These are phyloP conservation scores for Bolborhynchus lineola DNA, from an alignment of 2,113 vertebrate genomes.

Conservation along the genomic window DNA sequence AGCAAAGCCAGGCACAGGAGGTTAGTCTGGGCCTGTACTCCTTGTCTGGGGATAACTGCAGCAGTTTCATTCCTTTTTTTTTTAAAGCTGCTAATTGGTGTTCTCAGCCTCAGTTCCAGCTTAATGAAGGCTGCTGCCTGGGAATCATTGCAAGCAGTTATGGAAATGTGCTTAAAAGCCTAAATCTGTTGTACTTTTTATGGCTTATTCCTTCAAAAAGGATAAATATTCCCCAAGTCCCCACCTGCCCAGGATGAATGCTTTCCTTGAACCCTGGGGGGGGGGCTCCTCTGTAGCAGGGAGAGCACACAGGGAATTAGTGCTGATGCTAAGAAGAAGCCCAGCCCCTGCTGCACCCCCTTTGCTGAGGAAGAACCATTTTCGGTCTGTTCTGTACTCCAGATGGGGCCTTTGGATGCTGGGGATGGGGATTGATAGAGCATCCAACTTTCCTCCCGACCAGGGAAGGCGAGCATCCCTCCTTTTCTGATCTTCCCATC, in stretches of 20 bases:
- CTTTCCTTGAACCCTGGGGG: not conserved
- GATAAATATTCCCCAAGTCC: not conserved
- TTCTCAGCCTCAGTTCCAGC: not conserved
- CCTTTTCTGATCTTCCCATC: not conserved
- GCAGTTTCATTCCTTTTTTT: not conserved
- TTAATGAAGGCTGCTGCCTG: slow-evolving; percentile 26
- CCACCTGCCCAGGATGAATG: not conserved
- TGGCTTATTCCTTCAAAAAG: not conserved
- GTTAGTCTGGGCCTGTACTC: not conserved
- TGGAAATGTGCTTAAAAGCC: not conserved
- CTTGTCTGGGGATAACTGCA: not conserved
- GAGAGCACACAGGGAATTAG: not conserved
- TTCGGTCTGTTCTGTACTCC: not conserved
- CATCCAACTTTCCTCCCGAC: not conserved
- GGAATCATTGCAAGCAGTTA: not conserved
- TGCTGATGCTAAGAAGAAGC: accelerated
- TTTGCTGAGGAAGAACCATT: not conserved
- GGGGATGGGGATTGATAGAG: not conserved
- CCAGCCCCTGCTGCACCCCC: accelerated
- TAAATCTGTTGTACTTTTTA: not conserved
- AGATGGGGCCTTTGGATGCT: not conserved
- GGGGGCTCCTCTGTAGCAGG: not conserved
- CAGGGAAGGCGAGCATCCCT: not conserved
- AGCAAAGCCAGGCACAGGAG: not conserved
- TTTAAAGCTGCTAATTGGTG: not conserved